Evolutionary conservation across 2,113 vertebrate species (phyloP).

Genomic region (Isichthys henryi): DNA sequence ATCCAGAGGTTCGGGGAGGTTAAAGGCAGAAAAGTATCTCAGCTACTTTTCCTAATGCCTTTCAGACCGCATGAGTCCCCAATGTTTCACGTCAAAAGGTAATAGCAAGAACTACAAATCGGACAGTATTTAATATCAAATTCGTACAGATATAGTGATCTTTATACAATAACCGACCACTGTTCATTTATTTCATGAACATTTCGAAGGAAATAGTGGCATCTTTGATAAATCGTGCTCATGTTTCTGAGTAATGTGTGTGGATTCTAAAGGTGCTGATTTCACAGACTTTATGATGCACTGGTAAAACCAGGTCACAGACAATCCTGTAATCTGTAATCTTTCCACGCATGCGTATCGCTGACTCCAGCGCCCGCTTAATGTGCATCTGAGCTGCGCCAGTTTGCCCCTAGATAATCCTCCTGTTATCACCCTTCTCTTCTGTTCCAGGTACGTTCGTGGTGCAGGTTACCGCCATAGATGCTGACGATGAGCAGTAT

Average conservation of each 20-base stretch:
- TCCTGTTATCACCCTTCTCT: conserved; percentile 15
- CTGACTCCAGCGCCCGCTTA: background rate
- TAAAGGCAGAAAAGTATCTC: background rate
- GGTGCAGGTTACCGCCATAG: conserved; percentile 80
- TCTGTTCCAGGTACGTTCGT: conserved; percentile 78
- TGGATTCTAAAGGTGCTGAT: background rate
- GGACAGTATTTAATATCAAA: background rate
- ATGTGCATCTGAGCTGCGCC: background rate
- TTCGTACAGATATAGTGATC: background rate
- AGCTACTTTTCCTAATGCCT: background rate
- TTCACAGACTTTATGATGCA: background rate
- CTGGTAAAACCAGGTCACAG: background rate
- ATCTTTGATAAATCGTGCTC: background rate
- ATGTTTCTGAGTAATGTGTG: background rate
- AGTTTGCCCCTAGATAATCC: background rate
- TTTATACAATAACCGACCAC: background rate
- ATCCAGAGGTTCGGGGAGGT: background rate
- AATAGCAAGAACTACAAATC: background rate
- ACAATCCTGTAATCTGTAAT: background rate
- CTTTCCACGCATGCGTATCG: background rate
- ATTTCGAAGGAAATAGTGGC: background rate
- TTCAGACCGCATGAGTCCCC: background rate
- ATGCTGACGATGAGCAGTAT: conserved; percentile 89
- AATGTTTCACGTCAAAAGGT: background rate
- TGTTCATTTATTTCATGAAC: background rate